Percentiles rank a stretch among this genome's conserved stretches.
phyloP scores from a whole-genome alignment of 2,888 invertebrate genomes.

The Lapara coniferarum region DNA sequence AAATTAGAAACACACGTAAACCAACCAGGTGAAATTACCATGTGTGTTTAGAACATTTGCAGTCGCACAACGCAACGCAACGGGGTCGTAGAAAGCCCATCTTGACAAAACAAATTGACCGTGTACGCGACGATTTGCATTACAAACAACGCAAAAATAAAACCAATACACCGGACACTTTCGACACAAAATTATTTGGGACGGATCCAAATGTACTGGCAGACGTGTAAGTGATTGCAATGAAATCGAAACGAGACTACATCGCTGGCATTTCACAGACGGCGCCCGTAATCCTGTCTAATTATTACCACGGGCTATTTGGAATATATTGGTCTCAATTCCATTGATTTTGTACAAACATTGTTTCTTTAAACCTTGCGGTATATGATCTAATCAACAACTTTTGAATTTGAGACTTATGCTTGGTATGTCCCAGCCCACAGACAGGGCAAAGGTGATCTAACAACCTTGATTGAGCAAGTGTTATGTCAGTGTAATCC shows the following conservation, averaged over 20 bases:
- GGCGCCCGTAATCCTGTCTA: constrained; percentile 10
- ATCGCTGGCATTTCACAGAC: constrained; percentile 10
- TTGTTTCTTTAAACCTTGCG: too few species aligned
- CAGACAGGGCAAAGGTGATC: too few species aligned
- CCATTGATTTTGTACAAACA: neutral
- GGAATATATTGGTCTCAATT: neutral
- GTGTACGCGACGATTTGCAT: constrained; percentile 70
- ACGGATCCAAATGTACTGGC: constrained; percentile 41
- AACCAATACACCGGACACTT: constrained; percentile 52
- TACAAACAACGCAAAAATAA: constrained; percentile 54
- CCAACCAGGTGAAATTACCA: constrained; percentile 59
- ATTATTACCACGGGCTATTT: neutral
- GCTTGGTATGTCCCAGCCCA: too few species aligned
- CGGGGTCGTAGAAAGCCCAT: constrained; percentile 75
- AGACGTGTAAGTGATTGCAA: constrained; percentile 40
- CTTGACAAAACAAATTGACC: constrained; percentile 75
- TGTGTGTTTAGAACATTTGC: constrained; percentile 64
- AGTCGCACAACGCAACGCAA: constrained; percentile 60
- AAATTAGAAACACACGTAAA: constrained; percentile 48
- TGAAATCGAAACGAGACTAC: constrained; percentile 33
- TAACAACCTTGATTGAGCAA: too few species aligned
- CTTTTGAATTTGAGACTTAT: too few species aligned
- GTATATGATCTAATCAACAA: too few species aligned
- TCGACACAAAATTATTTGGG: constrained; percentile 42
- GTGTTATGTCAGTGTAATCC: too few species aligned